Conservation (phyloP, 2,113 vertebrate genomes). For the Amphiprion ocellaris region DNA sequence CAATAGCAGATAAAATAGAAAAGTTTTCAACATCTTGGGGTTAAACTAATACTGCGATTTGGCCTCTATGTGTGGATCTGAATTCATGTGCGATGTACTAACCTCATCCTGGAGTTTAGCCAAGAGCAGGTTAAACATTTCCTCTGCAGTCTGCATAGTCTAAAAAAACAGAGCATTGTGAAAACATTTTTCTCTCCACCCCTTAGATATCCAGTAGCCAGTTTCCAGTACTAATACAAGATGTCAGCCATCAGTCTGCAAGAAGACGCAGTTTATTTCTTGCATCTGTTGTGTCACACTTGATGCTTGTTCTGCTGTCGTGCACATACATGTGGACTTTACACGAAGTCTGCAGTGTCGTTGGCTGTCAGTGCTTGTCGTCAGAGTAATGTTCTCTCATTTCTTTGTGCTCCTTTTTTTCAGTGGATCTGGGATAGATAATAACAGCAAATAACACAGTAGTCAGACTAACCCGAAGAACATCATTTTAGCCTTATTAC, state of each 20-base stretch:
- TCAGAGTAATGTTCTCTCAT: not conserved
- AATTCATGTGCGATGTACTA: not conserved
- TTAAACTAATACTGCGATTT: not conserved
- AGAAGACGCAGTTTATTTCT: too few species aligned
- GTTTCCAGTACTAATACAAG: too few species aligned
- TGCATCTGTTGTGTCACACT: not conserved
- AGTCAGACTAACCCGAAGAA: not conserved
- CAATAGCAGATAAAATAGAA: slow-evolving; percentile 20
- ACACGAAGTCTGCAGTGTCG: not conserved
- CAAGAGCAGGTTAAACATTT: too few species aligned
- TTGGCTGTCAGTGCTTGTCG: not conserved
- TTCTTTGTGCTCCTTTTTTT: not conserved
- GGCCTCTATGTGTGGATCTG: not conserved
- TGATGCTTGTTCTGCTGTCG: not conserved
- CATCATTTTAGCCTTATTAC: not conserved
- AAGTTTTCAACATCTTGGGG: not conserved
- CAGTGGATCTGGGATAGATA: not conserved
- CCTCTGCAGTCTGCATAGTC: too few species aligned
- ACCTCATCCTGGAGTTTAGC: not conserved
- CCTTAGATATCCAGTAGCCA: too few species aligned
- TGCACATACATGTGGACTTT: not conserved
- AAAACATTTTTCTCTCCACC: too few species aligned
- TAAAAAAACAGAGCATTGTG: too few species aligned
- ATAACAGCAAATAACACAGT: not conserved
- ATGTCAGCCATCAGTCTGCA: too few species aligned